Percentiles rank a stretch among this genome's conserved stretches.
phyloP scores from a whole-genome alignment of 2,888 invertebrate species.

The Ectemnius cavifrons region DNA sequence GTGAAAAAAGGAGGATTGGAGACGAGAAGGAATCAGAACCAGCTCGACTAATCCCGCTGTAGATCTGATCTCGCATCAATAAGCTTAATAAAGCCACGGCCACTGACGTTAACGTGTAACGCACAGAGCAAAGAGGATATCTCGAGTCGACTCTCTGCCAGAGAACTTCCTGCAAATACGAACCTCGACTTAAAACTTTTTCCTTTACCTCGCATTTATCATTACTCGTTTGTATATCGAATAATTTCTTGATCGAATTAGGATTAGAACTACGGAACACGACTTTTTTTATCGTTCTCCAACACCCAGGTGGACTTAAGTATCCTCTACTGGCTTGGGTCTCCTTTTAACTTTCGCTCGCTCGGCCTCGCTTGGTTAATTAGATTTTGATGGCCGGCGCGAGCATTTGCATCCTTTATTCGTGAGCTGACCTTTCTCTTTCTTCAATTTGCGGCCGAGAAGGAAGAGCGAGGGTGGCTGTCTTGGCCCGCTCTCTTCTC shows the following conservation, averaged over 20 bases:
- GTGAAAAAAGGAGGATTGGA: conserved; percentile 38
- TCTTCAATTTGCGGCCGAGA: conserved; percentile 23
- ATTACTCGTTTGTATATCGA: conserved; percentile 45
- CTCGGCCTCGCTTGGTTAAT: conserved; percentile 73
- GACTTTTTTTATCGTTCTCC: conserved; percentile 55
- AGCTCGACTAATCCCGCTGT: conserved; percentile 69
- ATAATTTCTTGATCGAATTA: conserved; percentile 22
- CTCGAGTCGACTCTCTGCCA: conserved; percentile 31
- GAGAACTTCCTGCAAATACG: conserved; percentile 46
- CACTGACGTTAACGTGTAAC: conserved; percentile 59
- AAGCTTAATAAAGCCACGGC: conserved; percentile 74
- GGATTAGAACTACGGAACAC: conserved; percentile 67
- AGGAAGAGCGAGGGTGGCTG: conserved; percentile 16
- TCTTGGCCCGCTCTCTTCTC: conserved; percentile 23
- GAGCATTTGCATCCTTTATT: conserved; percentile 76
- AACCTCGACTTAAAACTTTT: conserved; percentile 67
- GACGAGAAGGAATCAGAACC: conserved; percentile 51
- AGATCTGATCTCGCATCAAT: conserved; percentile 73
- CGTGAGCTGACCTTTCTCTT: conserved; percentile 47
- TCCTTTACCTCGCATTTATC: conserved; percentile 66
- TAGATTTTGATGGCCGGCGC: conserved; percentile 76
- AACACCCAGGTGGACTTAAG: conserved; percentile 60
- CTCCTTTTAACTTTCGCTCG: conserved; percentile 64
- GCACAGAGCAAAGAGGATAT: conserved; percentile 53
- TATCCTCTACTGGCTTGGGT: too few species aligned